These are phyloP conservation scores for Anhinga anhinga DNA, from an alignment of 2,113 vertebrate species.

Conservation along the genomic window DNA sequence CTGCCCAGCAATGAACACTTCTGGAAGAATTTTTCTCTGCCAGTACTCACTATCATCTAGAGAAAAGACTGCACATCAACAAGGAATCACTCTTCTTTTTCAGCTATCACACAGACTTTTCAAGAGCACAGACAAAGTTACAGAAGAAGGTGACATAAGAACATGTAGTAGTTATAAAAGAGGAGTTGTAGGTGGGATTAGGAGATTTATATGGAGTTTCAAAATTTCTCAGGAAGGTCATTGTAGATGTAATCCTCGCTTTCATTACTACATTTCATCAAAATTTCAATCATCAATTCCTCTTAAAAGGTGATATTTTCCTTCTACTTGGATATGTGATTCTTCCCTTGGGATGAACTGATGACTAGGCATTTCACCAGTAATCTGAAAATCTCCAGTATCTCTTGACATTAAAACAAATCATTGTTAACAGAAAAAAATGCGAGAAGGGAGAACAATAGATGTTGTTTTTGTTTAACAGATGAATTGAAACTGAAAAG, in stretches of 20 bases:
- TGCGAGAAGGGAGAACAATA: background rate
- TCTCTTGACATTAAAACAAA: conserved; percentile 15
- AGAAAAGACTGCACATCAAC: background rate
- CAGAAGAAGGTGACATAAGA: conserved; percentile 21
- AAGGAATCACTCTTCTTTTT: background rate
- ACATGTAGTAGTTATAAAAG: background rate
- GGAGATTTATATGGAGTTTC: background rate
- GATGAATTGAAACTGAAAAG: background rate
- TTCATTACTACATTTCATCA: conserved; percentile 12
- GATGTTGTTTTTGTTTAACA: background rate
- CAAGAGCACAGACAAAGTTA: background rate
- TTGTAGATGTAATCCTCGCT: background rate
- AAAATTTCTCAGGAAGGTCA: conserved; percentile 7
- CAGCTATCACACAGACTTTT: background rate
- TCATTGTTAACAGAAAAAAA: background rate
- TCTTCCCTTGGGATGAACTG: background rate
- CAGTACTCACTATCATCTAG: background rate
- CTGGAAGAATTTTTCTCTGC: background rate
- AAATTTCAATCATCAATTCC: conserved; percentile 29
- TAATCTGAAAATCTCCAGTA: conserved; percentile 19
- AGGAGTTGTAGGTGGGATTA: background rate
- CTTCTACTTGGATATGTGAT: conserved; percentile 12
- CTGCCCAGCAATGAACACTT: background rate
- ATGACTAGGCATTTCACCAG: conserved; percentile 38
- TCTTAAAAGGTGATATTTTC: background rate